Evolutionary conservation across 1,140 invertebrate genomes (phyloP).

Genomic region (Lineus longissimus): DNA sequence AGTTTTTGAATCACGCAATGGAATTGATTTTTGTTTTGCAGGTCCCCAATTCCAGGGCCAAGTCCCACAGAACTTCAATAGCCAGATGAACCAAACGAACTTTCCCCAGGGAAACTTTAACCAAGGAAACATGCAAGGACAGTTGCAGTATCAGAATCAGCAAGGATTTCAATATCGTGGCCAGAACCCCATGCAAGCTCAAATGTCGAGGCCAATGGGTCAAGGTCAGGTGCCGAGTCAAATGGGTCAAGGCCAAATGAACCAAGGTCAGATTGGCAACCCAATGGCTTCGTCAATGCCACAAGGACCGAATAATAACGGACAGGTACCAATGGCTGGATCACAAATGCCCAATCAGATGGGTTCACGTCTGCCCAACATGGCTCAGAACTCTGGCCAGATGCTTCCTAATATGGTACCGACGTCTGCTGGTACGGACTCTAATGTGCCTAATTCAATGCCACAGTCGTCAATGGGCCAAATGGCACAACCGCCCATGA

Average conservation of each 20-base stretch:
- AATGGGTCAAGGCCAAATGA: conserved; percentile 2
- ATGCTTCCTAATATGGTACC: too few relatives aligned
- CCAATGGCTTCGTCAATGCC: too few relatives aligned
- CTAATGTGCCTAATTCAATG: too few relatives aligned
- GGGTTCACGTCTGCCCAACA: conserved; percentile 4
- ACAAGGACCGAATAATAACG: too few relatives aligned
- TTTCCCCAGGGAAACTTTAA: too few relatives aligned
- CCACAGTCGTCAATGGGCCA: conserved; percentile 1
- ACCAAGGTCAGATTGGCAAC: conserved; percentile 13
- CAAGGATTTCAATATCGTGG: conserved; percentile 17
- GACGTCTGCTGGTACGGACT: too few relatives aligned
- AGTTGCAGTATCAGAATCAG: conserved; percentile 24
- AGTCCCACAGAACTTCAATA: conserved; percentile 18
- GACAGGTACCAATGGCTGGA: conserved; percentile 10
- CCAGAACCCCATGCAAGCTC: conserved; percentile 21
- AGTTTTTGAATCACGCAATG: too few relatives aligned
- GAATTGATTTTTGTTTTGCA: not conserved
- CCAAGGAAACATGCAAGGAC: conserved; percentile 14
- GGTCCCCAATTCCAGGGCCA: conserved; percentile 12
- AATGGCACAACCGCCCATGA: conserved; percentile 6
- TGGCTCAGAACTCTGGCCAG: too few relatives aligned
- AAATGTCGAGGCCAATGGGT: conserved; percentile 14
- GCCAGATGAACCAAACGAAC: too few relatives aligned
- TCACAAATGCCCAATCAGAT: conserved; percentile 22
- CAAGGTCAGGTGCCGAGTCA: conserved; percentile 3